phyloP scores from a whole-genome alignment of 2,888 invertebrate genomes.

The Drosophila stalkeri region DNA sequence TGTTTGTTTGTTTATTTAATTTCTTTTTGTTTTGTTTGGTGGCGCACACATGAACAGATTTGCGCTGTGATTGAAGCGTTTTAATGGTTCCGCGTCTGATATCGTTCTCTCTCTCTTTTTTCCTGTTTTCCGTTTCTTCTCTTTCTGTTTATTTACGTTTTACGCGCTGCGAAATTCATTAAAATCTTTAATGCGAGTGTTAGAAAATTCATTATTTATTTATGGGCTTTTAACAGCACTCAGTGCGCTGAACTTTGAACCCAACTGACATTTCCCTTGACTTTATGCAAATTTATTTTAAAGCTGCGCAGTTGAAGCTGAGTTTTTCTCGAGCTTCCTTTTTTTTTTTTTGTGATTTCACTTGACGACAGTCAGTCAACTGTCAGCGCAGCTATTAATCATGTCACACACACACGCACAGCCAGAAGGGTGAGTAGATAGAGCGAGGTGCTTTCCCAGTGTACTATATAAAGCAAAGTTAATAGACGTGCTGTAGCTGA shows the following conservation, averaged over 20 bases:
- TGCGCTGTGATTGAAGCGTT: conserved; percentile 52
- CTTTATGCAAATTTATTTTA: conserved; percentile 33
- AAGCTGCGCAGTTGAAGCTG: conserved; percentile 34
- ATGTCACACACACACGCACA: conserved; percentile 70
- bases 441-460: neutral
- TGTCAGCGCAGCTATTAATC: conserved; percentile 83
- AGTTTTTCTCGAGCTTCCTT: conserved; percentile 4
- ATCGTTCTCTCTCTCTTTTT: conserved; percentile 24
- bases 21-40: conserved; percentile 22
- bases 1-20: conserved; percentile 50
- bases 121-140: neutral
- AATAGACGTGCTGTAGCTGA: neutral
- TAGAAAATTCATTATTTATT: conserved; percentile 28
- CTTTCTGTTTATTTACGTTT: conserved; percentile 49
- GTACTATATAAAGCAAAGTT: conserved; percentile 4
- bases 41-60: conserved; percentile 38
- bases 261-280: neutral
- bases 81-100: conserved; percentile 41
- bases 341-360: conserved; percentile 63
- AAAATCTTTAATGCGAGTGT: conserved; percentile 54
- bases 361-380: conserved; percentile 79
- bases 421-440: neutral
- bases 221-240: neutral
- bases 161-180: conserved; percentile 60
- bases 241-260: conserved; percentile 32